Conservation (phyloP, 2,113 vertebrate species). For the Struthidea cinerea region DNA sequence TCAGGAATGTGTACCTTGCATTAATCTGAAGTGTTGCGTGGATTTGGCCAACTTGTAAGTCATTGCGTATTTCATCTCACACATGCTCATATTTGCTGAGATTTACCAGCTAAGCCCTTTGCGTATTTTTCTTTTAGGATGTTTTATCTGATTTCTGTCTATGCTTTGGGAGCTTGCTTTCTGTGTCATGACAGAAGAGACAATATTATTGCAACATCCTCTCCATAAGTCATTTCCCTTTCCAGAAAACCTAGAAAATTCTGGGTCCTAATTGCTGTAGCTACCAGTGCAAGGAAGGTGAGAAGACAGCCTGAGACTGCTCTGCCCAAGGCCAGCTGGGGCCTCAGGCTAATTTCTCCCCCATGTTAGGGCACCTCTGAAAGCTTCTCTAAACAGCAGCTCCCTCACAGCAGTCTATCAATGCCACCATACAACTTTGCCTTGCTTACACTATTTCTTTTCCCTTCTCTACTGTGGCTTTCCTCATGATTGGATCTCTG, state of each 20-base stretch:
- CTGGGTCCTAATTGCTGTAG: neutral
- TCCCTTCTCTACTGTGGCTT: neutral
- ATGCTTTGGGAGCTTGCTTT: neutral
- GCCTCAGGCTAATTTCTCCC: neutral
- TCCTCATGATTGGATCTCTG: neutral
- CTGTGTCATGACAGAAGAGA: neutral
- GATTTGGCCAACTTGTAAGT: neutral
- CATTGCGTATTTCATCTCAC: neutral
- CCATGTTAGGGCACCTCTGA: neutral
- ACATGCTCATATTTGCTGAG: neutral
- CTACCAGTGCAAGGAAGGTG: neutral
- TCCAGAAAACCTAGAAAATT: neutral
- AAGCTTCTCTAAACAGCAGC: neutral
- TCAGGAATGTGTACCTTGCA: neutral
- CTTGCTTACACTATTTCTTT: neutral
- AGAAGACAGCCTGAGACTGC: neutral
- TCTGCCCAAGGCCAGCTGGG: neutral
- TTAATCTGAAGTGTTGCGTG: neutral
- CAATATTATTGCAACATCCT: neutral
- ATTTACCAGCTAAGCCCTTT: neutral
- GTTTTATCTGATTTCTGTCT: neutral
- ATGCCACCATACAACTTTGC: neutral
- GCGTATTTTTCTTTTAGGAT: neutral
- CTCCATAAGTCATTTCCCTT: neutral
- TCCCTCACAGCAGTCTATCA: neutral